Conservation (phyloP, 2,888 invertebrate species). For the Acrobasis repandana region DNA sequence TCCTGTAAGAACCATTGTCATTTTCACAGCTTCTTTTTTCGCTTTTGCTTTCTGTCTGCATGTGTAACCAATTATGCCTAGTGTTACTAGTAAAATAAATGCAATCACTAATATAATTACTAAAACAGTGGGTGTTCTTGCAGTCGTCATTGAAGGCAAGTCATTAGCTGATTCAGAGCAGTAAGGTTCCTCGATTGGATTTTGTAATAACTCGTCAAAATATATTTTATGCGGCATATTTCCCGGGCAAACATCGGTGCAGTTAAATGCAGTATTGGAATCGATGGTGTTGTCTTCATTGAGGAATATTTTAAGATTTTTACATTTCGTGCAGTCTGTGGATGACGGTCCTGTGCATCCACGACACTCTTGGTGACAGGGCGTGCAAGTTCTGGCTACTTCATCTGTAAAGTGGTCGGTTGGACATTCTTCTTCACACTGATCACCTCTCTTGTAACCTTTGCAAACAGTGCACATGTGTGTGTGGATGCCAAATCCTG, state of each 20-base stretch:
- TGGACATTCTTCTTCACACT: constrained; percentile 95
- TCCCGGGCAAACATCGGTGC: constrained; percentile 91
- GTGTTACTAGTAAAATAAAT: constrained; percentile 77
- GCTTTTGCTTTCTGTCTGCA: constrained; percentile 91
- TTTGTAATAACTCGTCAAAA: constrained; percentile 83
- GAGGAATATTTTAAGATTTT: constrained; percentile 88
- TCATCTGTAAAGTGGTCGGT: constrained; percentile 92
- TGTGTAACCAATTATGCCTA: constrained; percentile 82
- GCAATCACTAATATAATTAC: constrained; percentile 82
- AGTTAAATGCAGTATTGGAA: constrained; percentile 89
- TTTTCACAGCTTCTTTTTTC: constrained; percentile 95
- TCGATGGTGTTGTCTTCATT: constrained; percentile 72
- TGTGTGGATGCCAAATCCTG: constrained; percentile 93
- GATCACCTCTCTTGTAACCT: constrained; percentile 92
- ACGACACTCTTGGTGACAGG: constrained; percentile 91
- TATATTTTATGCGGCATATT: constrained; percentile 91
- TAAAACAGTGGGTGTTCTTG: constrained; percentile 69
- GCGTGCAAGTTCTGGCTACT: constrained; percentile 86
- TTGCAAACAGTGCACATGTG: constrained; percentile 94
- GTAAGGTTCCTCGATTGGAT: constrained; percentile 88
- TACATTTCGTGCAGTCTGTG: constrained; percentile 89
- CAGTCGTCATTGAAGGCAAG: constrained; percentile 56
- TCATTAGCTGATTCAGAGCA: constrained; percentile 86
- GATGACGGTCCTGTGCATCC: constrained; percentile 91
- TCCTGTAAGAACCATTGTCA: constrained; percentile 95